A percentile compares a stretch with the other conserved stretches of the same genome.
These are phyloP conservation scores for Zosterops borbonicus DNA, from an alignment of 2,113 vertebrate genomes.

Conservation along the genomic window DNA sequence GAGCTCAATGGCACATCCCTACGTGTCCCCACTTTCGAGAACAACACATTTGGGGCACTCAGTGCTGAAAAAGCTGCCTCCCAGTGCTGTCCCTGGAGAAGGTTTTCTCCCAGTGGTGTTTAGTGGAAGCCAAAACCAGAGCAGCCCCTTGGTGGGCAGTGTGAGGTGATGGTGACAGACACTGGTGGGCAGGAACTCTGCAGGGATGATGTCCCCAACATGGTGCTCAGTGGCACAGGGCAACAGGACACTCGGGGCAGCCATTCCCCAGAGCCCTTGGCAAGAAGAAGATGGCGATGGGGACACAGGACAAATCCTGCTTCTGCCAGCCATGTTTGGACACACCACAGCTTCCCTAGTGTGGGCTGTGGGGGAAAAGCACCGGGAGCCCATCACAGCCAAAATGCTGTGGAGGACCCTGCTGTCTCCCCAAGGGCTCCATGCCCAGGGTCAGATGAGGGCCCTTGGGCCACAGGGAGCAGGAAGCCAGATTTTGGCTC, in stretches of 20 bases:
- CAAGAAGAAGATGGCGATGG: neutral
- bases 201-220: neutral
- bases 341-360: fast-evolving
- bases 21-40: fast-evolving
- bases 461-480: neutral
- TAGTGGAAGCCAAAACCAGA: neutral
- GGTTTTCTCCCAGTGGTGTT: neutral
- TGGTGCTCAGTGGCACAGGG: fast-evolving
- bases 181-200: neutral
- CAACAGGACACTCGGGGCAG: neutral
- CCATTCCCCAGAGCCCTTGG: neutral
- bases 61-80: neutral
- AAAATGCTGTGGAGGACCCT: fast-evolving
- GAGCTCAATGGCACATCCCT: neutral
- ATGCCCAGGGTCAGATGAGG: neutral
- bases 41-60: neutral
- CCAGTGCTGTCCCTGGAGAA: neutral
- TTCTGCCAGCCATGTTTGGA: neutral
- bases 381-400: neutral
- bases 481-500: neutral
- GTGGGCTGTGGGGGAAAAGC: neutral
- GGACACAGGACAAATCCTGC: neutral
- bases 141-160: neutral
- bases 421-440: neutral
- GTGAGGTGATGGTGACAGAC: neutral